phyloP scores from a whole-genome alignment of 2,113 vertebrate genomes.

The Procavia capensis region DNA sequence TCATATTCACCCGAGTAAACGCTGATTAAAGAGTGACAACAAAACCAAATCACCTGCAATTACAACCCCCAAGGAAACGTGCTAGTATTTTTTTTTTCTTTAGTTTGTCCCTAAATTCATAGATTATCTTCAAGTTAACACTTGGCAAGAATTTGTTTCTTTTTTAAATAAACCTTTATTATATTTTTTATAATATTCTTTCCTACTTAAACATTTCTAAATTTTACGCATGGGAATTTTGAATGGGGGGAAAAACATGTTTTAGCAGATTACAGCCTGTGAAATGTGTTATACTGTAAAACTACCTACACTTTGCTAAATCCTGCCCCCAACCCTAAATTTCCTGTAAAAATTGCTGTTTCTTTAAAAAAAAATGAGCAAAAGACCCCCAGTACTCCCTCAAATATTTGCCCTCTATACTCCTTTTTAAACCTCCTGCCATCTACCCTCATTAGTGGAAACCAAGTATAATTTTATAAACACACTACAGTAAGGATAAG shows the following conservation, averaged over 20 bases:
- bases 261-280: neutral
- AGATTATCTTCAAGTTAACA: neutral
- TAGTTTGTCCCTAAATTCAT: neutral
- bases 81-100: neutral
- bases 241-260: neutral
- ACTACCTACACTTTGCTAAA: neutral
- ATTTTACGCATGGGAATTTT: neutral
- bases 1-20: neutral
- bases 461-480: slow-evolving; percentile 15
- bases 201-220: neutral
- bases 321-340: neutral
- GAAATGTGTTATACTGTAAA: neutral
- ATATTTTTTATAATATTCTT: neutral
- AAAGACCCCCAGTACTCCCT: neutral
- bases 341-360: neutral
- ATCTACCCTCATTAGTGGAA: neutral
- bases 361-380: neutral
- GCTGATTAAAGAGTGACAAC: neutral
- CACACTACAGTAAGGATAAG: neutral
- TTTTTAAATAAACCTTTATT: neutral
- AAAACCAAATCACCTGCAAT: neutral
- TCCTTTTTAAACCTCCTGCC: neutral
- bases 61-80: neutral
- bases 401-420: neutral
- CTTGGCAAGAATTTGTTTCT: neutral